Evolutionary conservation across 1,140 invertebrate genomes (phyloP).

Genomic region (Diorhabda sublineata): DNA sequence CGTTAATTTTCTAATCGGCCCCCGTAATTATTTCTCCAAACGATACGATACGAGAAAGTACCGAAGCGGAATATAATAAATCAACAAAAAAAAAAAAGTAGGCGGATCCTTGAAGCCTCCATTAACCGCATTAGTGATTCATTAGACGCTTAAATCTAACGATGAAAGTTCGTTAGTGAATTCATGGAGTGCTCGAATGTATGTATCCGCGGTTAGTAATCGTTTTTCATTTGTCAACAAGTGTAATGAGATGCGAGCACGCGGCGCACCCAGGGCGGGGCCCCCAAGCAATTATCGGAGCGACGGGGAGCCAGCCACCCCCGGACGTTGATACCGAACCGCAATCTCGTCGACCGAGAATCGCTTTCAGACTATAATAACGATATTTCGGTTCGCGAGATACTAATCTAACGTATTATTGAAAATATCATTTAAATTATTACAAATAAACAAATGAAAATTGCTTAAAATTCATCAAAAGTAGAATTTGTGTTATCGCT

Average conservation of each 20-base stretch:
- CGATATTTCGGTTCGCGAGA: no score
- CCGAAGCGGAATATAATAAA: no score
- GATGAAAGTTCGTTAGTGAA: conserved; percentile 10
- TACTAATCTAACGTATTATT: no score
- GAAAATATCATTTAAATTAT: no score
- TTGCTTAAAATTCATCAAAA: no score
- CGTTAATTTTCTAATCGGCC: no score
- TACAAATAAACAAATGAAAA: no score
- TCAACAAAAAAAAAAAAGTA: neutral
- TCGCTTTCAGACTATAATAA: no score
- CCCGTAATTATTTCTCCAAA: no score
- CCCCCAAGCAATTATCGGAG: conserved; percentile 43
- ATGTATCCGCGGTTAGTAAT: conserved; percentile 37
- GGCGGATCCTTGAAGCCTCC: neutral
- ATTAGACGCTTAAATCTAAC: conserved; percentile 25
- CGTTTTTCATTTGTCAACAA: conserved; percentile 47
- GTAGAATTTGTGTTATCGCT: no score
- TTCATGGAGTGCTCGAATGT: conserved; percentile 24
- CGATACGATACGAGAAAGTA: no score
- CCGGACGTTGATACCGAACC: conserved; percentile 17
- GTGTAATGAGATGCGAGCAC: conserved; percentile 48
- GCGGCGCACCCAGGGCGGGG: conserved; percentile 45
- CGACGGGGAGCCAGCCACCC: conserved; percentile 36
- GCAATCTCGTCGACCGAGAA: conserved; percentile 20
- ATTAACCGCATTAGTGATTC: conserved; percentile 24